These are phyloP conservation scores for Cynocephalus volans DNA, from an alignment of 2,113 vertebrate genomes.

Conservation along the genomic window DNA sequence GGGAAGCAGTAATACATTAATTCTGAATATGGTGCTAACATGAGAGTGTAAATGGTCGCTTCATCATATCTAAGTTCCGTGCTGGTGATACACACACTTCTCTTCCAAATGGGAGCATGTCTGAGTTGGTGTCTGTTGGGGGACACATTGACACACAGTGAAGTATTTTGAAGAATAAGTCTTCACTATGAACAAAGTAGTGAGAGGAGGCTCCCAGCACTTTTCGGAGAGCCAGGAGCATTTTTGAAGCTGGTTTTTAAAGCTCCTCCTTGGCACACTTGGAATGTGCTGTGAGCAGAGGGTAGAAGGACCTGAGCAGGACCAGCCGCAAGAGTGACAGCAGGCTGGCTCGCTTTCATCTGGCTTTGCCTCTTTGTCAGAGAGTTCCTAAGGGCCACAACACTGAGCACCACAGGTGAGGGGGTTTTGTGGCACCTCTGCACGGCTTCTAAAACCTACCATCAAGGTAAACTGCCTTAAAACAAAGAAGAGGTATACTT, in stretches of 20 bases:
- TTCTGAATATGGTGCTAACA: no score
- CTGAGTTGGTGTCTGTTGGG: not conserved
- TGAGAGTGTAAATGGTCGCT: not conserved
- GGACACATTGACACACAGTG: not conserved
- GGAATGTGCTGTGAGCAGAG: not conserved
- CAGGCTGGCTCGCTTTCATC: not conserved
- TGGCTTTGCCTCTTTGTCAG: not conserved
- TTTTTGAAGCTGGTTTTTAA: not conserved
- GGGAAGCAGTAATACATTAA: not conserved
- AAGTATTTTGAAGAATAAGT: not conserved
- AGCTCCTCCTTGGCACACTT: no score
- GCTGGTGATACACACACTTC: not conserved
- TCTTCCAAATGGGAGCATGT: not conserved
- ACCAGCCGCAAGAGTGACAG: accelerated
- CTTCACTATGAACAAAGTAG: not conserved
- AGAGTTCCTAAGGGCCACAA: not conserved
- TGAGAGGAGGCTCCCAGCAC: not conserved
- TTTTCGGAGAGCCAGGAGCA: not conserved
- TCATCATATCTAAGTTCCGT: not conserved
- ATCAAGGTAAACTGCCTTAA: not conserved
- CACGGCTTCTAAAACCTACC: not conserved
- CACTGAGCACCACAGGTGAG: not conserved
- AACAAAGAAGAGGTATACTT: not conserved
- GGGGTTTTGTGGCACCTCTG: not conserved
- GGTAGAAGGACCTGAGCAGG: not conserved